A percentile compares a stretch with the other conserved stretches of the same genome.
phyloP scores from a whole-genome alignment of 1,140 invertebrate species.

The Pseudomyrmex sp. region DNA sequence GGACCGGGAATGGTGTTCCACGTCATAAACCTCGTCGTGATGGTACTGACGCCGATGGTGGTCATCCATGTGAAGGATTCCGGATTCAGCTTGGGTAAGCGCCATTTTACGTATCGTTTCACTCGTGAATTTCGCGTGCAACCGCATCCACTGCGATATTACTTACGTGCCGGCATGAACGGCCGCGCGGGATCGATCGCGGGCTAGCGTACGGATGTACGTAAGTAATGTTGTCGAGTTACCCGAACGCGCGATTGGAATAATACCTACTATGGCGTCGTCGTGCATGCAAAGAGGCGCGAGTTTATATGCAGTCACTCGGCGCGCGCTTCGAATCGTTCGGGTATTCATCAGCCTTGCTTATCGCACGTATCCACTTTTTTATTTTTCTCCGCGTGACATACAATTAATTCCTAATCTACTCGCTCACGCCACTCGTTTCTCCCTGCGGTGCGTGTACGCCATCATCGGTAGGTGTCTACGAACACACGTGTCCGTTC shows the following conservation, averaged over 20 bases:
- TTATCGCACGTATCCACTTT: conserved; percentile 39
- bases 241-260: not conserved
- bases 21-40: conserved; percentile 91
- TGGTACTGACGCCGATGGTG: conserved; percentile 92
- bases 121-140: conserved; percentile 38
- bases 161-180: conserved; percentile 14
- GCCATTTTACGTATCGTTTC: conserved; percentile 74
- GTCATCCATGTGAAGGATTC: conserved; percentile 91
- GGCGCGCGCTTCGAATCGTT: not conserved
- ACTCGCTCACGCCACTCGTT: not conserved
- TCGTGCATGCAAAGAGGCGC: not conserved
- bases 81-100: conserved; percentile 92
- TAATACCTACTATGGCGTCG: conserved; percentile 6
- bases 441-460: not conserved
- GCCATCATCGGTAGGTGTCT: not conserved
- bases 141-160: conserved; percentile 14
- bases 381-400: conserved; percentile 23
- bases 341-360: conserved; percentile 4
- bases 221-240: conserved; percentile 34
- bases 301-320: conserved; percentile 17
- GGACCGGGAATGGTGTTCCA: conserved; percentile 90
- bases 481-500: not conserved
- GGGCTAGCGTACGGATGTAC: conserved; percentile 10
- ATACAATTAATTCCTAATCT: conserved; percentile 36
- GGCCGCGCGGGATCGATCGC: not conserved